Base-by-base conservation (phyloP, 2,113 vertebrate species). In the Dascyllus trimaculatus region DNA sequence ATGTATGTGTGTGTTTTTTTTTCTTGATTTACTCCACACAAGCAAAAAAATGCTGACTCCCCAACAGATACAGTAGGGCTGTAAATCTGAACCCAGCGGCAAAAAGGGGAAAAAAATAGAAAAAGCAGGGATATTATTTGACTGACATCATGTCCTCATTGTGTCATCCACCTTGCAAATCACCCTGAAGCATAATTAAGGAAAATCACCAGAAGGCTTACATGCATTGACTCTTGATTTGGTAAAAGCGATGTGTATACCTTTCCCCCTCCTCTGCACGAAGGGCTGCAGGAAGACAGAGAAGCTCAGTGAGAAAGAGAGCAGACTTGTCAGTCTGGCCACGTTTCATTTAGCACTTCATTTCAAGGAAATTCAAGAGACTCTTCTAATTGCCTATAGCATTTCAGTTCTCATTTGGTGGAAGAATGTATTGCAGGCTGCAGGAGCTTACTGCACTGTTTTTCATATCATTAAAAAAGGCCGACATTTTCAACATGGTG, bases 321-420 rank as follows among this genome's bases (percentile, higher is more conserved):
- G 64, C 74, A 57, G 57, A 82, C 75, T 93, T 92, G 89, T 90
- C 85, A 93, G 86, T 89, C 88, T 85, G 84, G 79, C 90, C 91
- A 93, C 89, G 87, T 91, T 90, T 90, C 90, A 92, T 89, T 89
- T 89, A 85, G 81, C 82, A 85, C 86, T 89, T 90, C 71, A 84
- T 89, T 87, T 90, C 80, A 85, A 89, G 74, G 88, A 90, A 89
- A 89, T 91, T 90, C 86, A 77, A 84, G 80, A 89, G 85, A 85
- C 70, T 82, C 74, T 76, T 88, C 75, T 93, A 93, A 93, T 93
- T 92, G 92, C 87, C 81, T 76, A 86, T 85, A 91, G 84, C 80
- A 62, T 91, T 89, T 87, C 76, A 85, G 76, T 84, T 71, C 69
- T 79, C 77, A 74, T 86, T 87, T 60, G 67, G 56, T 11, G 66